Evolutionary conservation across 1,140 invertebrate genomes (phyloP).

Genomic region (Musca domestica): DNA sequence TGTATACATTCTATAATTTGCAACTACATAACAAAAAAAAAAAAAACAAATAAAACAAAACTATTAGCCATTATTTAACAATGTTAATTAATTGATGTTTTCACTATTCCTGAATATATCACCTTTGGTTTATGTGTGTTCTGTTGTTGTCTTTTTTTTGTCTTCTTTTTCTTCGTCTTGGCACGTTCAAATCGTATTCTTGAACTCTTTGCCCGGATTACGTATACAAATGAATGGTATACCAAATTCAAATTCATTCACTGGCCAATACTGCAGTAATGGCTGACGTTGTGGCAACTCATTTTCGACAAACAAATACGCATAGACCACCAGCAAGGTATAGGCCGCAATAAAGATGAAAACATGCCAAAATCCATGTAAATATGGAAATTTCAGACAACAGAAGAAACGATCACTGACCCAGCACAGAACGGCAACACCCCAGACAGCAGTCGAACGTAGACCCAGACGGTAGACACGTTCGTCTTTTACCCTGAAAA

Average conservation of each 20-base stretch:
- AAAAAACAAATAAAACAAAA: no score
- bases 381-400: slow-evolving; percentile 72
- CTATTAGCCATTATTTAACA: no score
- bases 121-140: not conserved
- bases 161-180: no score
- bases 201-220: slow-evolving; percentile 55
- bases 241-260: slow-evolving; percentile 71
- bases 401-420: slow-evolving; percentile 75
- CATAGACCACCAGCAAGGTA: slow-evolving; percentile 71
- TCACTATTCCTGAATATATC: not conserved
- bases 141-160: not conserved
- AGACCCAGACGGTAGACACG: slow-evolving; percentile 67
- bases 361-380: slow-evolving; percentile 79
- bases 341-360: slow-evolving; percentile 77
- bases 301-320: slow-evolving; percentile 73
- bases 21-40: no score
- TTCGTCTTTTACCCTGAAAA: slow-evolving; percentile 62
- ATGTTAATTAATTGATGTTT: not conserved
- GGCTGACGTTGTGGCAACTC: slow-evolving; percentile 69
- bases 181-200: slow-evolving; percentile 44
- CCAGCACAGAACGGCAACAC: slow-evolving; percentile 72
- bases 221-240: slow-evolving; percentile 69
- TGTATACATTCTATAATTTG: no score
- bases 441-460: slow-evolving; percentile 65
- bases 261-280: slow-evolving; percentile 71